Evolutionary conservation across 2,888 invertebrate species (phyloP).

Genomic region (Acronicta aceris): DNA sequence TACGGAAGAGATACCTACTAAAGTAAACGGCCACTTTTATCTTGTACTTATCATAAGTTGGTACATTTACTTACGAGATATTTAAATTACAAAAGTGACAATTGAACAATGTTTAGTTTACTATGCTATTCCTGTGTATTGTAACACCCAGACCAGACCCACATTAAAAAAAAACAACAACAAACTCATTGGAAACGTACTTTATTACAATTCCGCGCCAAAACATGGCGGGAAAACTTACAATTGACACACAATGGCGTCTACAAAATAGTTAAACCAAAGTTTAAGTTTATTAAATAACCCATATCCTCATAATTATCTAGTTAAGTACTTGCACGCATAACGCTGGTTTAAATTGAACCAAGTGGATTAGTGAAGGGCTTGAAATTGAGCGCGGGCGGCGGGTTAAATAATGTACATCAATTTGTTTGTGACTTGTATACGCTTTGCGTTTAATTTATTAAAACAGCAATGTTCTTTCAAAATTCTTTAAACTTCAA

Average conservation of each 20-base stretch:
- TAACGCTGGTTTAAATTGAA: slow-evolving; percentile 40
- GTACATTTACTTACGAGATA: too few relatives aligned
- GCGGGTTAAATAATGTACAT: neutral
- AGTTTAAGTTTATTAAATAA: slow-evolving; percentile 57
- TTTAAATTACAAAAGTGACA: too few relatives aligned
- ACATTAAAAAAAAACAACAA: slow-evolving; percentile 34
- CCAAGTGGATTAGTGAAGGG: slow-evolving; percentile 25
- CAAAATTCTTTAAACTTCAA: too few relatives aligned
- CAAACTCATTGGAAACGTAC: slow-evolving; percentile 59
- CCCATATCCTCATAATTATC: slow-evolving; percentile 56
- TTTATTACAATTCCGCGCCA: slow-evolving; percentile 68
- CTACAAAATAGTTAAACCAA: slow-evolving; percentile 55
- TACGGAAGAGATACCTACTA: neutral
- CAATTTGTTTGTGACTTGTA: neutral
- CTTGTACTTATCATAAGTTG: too few relatives aligned
- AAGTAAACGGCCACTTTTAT: neutral
- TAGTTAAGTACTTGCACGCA: slow-evolving; percentile 75
- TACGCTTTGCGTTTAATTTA: neutral
- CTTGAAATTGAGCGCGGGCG: slow-evolving; percentile 24
- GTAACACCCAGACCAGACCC: neutral
- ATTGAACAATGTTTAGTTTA: too few relatives aligned
- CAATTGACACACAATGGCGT: slow-evolving; percentile 52
- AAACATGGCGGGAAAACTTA: slow-evolving; percentile 43
- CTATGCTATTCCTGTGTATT: too few relatives aligned
- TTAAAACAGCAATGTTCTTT: too few relatives aligned